Conservation (phyloP, 1,140 invertebrate species). For the Nasonia longicornis region DNA sequence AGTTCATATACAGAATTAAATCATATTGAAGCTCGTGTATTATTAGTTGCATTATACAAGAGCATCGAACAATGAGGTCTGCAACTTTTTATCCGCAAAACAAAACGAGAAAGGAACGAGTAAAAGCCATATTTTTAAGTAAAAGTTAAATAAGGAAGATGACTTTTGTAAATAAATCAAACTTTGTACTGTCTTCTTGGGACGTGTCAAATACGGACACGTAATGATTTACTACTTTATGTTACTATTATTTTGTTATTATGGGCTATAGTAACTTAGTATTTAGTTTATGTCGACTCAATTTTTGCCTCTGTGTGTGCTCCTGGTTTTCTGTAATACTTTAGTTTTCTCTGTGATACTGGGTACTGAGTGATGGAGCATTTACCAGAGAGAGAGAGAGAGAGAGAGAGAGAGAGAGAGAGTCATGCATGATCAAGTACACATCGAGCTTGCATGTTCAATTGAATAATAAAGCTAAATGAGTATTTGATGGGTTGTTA, state of each 20-base stretch:
- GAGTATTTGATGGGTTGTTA: slow-evolving; percentile 21
- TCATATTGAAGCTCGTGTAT: too few relatives aligned
- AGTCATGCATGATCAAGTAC: slow-evolving; percentile 33
- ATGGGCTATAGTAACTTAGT: slow-evolving; percentile 12
- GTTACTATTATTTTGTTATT: slow-evolving; percentile 17
- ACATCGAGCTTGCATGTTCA: slow-evolving; percentile 36
- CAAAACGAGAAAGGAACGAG: too few relatives aligned
- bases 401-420: not conserved
- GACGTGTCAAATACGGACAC: slow-evolving; percentile 36
- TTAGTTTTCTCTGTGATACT: slow-evolving; percentile 16
- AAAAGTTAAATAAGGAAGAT: too few relatives aligned
- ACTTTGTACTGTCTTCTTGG: slow-evolving; percentile 10
- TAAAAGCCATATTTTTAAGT: too few relatives aligned
- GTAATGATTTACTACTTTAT: slow-evolving; percentile 23
- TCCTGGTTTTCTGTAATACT: slow-evolving; percentile 21
- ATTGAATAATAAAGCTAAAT: slow-evolving; percentile 31
- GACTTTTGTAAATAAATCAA: not conserved
- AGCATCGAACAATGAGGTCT: too few relatives aligned
- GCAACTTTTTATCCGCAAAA: too few relatives aligned
- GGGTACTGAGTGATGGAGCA: not conserved
- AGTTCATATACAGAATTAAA: too few relatives aligned
- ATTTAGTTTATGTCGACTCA: slow-evolving; percentile 18
- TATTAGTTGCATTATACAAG: too few relatives aligned
- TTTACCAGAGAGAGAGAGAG: not conserved
- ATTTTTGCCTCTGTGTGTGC: slow-evolving; percentile 20